Evolutionary conservation across 1,140 invertebrate genomes (phyloP), one percentile per base, ranked within the genome.

Genomic region (Leptonema lineaticorne): DNA sequence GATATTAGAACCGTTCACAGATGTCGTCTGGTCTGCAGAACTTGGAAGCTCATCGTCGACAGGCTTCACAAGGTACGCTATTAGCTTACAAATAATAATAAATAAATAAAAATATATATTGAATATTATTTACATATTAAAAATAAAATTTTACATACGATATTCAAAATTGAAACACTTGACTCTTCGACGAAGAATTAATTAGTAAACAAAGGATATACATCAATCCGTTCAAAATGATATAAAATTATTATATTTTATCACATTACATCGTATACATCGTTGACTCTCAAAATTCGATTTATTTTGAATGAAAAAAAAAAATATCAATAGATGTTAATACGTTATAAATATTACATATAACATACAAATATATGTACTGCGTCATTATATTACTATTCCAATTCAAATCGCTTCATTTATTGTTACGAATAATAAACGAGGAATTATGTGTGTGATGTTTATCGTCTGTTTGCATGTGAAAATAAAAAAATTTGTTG

Each of bases 1-100:
- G 67, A 72, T 28, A 57, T 37, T 7, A 63, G 67, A 30, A 63
- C 71, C 6, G 50, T 72, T 16, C 18, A 53, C 9, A 27, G 16
- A 18, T 69, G 45, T 50, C 30, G 68, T n/a, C 30, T 59, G 53
- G 71, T 72, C 24, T 69, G 64, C 45, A 56, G 30, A 16, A 27
- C 29, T 28, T 72, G 71, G 71, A 33, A 20, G 24, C 11, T 33
- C 48, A 67, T 72, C 26, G 60, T 62, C 18, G 37, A 69, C 37
- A 24, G 71, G 11, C 65, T 72, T 18, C 24, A 26, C 0, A 53
- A 63, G 63, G 70, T 72, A 60, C 4, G 22, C 14, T 1, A 27
- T 18, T 26, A 22, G 22, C 26, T 9, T 16, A 2, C 22, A 22
- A 5, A 56, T 26, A 7, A 22, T 26, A 3, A 56, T 56, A 24